Conservation (phyloP, 2,113 vertebrate species). For the Okapia johnstoni region DNA sequence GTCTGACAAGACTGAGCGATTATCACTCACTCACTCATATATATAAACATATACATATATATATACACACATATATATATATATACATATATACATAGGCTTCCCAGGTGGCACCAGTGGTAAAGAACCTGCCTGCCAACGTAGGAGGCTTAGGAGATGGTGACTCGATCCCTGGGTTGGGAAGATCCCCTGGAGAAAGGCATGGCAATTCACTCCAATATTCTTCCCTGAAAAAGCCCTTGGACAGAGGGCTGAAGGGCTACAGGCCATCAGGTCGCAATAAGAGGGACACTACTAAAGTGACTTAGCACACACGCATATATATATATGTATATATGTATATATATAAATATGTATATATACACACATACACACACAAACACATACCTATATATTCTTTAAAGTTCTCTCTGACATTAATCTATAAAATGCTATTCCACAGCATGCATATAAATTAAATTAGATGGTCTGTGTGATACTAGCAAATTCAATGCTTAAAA, state of each 20-base stretch:
- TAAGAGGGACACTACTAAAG: not conserved
- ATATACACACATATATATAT: too few relatives aligned
- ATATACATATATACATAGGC: too few relatives aligned
- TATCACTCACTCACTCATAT: not conserved
- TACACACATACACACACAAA: not conserved
- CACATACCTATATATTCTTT: not conserved
- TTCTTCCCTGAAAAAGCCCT: not conserved
- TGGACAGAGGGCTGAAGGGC: not conserved
- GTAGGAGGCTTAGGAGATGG: not conserved
- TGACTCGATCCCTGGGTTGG: not conserved
- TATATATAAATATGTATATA: not conserved
- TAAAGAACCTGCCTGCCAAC: not conserved
- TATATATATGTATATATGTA: not conserved
- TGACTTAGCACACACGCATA: not conserved
- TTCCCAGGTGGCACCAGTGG: not conserved
- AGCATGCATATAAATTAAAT: not conserved
- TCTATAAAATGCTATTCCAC: not conserved
- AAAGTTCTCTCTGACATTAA: not conserved
- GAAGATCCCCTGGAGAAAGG: not conserved
- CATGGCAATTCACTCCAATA: not conserved
- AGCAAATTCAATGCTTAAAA: not conserved
- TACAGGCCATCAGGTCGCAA: rapidly evolving
- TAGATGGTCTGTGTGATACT: not conserved
- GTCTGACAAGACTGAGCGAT: not conserved
- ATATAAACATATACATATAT: too few relatives aligned